These are phyloP conservation scores for Anarsia innoxiella DNA, from an alignment of 2,888 invertebrate species.

Conservation along the genomic window DNA sequence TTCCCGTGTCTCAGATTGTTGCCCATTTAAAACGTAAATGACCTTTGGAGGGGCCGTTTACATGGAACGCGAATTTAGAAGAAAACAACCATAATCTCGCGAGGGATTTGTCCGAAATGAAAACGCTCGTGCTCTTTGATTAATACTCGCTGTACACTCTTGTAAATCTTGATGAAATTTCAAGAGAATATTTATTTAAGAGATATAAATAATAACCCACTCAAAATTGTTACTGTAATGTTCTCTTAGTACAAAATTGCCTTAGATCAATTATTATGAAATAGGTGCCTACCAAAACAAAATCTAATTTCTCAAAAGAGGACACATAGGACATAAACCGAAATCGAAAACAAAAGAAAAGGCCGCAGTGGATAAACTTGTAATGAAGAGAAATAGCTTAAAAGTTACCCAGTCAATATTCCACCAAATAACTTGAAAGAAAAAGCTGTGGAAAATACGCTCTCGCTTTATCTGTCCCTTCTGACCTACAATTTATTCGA, in stretches of 20 bases:
- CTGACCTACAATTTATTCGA: conserved; percentile 73
- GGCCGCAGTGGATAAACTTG: conserved; percentile 12
- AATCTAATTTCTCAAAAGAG: too few species aligned
- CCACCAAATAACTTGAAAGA: conserved; percentile 54
- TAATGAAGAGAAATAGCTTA: conserved; percentile 29
- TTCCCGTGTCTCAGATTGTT: conserved; percentile 11
- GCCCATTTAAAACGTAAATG: conserved; percentile 15
- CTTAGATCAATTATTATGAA: too few species aligned
- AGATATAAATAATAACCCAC: too few species aligned
- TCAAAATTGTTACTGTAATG: too few species aligned
- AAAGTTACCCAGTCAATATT: conserved; percentile 42
- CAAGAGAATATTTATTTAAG: conserved; percentile 3
- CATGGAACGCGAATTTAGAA: conserved; percentile 9
- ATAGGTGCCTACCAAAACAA: too few species aligned
- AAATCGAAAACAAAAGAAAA: neutral
- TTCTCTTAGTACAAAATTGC: too few species aligned
- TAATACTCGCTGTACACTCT: conserved; percentile 5
- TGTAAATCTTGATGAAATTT: conserved; percentile 8
- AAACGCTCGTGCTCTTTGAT: conserved; percentile 6
- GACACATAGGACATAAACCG: too few species aligned
- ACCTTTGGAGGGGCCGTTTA: conserved; percentile 10
- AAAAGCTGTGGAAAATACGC: conserved; percentile 49
- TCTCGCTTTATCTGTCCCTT: conserved; percentile 69
- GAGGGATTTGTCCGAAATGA: conserved; percentile 8
- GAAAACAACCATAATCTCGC: conserved; percentile 7